These are phyloP conservation scores for Oryzias celebensis DNA, from an alignment of 2,113 vertebrate genomes.

Conservation along the genomic window DNA sequence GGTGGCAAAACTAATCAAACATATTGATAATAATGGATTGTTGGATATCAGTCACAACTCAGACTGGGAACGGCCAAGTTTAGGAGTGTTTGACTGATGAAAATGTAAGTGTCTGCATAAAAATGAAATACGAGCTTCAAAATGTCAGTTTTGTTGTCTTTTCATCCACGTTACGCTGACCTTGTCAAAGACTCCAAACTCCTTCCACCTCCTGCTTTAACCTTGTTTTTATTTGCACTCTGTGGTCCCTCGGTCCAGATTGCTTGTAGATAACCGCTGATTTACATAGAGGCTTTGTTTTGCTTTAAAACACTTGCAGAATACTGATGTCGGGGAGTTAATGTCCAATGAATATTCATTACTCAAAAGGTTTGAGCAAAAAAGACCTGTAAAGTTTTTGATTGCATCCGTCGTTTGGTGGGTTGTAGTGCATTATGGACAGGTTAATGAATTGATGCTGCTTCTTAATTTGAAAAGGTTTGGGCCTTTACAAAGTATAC, in stretches of 20 bases:
- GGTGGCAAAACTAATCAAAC: conserved; percentile 1
- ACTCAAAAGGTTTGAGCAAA: conserved; percentile 37
- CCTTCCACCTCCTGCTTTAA: conserved; percentile 27
- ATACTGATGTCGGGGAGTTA: conserved; percentile 61
- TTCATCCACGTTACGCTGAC: conserved; percentile 40
- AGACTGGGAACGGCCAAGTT: conserved; percentile 45
- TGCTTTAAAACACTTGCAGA: conserved; percentile 55
- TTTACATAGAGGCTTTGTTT: conserved; percentile 65
- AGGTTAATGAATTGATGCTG: conserved; percentile 49
- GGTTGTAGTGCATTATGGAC: conserved; percentile 26
- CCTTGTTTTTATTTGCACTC: conserved; percentile 58
- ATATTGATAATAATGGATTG: conserved; percentile 9
- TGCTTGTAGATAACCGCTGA: conserved; percentile 60
- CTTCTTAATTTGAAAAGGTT: conserved; percentile 31
- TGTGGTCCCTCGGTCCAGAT: conserved; percentile 47
- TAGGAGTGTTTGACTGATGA: conserved; percentile 42
- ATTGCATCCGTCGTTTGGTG: conserved; percentile 32
- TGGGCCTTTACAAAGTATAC: conserved; percentile 21
- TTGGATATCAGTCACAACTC: conserved; percentile 25
- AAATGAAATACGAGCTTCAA: background rate
- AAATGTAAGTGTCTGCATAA: conserved; percentile 23
- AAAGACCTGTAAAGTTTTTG: conserved; percentile 35
- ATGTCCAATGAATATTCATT: conserved; percentile 72
- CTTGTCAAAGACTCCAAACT: conserved; percentile 61
- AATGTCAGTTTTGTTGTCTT: conserved; percentile 11